Percentiles rank a stretch among this genome's conserved stretches.
phyloP scores from a whole-genome alignment of 2,888 invertebrate species.

The Fragum fragum region DNA sequence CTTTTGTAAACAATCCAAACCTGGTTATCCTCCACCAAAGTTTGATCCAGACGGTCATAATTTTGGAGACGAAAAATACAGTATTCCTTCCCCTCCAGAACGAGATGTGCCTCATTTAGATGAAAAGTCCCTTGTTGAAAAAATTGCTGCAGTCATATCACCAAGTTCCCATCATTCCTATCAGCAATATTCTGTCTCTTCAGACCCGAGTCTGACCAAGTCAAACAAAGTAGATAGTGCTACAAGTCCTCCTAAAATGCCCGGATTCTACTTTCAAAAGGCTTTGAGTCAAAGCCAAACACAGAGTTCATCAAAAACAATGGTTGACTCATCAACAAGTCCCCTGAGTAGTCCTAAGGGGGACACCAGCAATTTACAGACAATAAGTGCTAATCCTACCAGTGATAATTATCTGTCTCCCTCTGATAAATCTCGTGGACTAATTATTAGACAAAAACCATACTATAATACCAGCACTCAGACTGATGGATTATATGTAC shows the following conservation, averaged over 20 bases:
- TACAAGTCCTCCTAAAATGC: conserved; percentile 61
- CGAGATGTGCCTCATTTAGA: conserved; percentile 87
- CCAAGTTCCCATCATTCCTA: conserved; percentile 51
- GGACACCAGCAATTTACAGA: conserved; percentile 49
- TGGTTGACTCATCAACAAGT: conserved; percentile 69
- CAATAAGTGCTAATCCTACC: conserved; percentile 47
- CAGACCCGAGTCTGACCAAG: conserved; percentile 35
- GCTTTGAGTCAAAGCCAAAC: conserved; percentile 58
- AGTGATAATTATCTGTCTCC: conserved; percentile 43
- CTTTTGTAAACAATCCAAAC: conserved; percentile 76
- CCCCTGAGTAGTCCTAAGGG: conserved; percentile 66
- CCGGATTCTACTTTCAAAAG: conserved; percentile 60
- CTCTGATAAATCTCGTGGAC: conserved; percentile 54
- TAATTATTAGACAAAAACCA: conserved; percentile 79
- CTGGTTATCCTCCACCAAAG: conserved; percentile 85
- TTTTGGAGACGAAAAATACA: conserved; percentile 90
- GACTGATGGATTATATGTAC: conserved; percentile 72
- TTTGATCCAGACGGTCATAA: conserved; percentile 90
- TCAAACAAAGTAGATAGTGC: conserved; percentile 57
- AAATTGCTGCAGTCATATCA: conserved; percentile 67
- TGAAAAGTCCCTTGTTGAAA: conserved; percentile 69
- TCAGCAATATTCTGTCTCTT: conserved; percentile 47
- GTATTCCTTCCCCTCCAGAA: conserved; percentile 91
- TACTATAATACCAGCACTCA: conserved; percentile 84
- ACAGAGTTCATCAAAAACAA: conserved; percentile 35